Evolutionary conservation across 23 tunicate species (phyloP), one percentile per base, ranked within the genome.

Genomic region (Phallusia fumigata): DNA sequence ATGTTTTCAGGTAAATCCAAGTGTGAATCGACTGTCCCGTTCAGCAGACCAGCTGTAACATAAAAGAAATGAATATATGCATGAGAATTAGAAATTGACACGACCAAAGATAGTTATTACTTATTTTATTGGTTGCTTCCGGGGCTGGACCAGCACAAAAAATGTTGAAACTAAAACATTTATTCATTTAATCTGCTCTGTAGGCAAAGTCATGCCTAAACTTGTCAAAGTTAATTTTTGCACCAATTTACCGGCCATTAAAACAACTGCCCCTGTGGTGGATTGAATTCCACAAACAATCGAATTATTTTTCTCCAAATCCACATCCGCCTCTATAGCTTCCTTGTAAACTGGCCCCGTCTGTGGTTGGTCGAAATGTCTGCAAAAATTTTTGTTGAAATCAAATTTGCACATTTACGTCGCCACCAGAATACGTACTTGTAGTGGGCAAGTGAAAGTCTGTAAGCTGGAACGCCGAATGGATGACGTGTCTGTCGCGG

Each of bases 391-490:
- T n/a, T n/a, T n/a, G n/a, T n/a, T n/a, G n/a, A n/a, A n/a, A n/a
- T n/a, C n/a, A n/a, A n/a, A n/a, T 22, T 21, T 58, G 13, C 26
- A 58, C 15, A 21, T 22, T 58, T 58, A 58, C 69, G 69, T 58
- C 69, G 28, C 69, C 3, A 13, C 16, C 13, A 58, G 69, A 58
- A 58, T 6, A 6, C 28, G 69, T 16, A 58, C 69, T 24, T 58
- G 31, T 30, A 19, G 47, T 83, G 79, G 28, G 80, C 80, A 13
- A 73, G 73, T 12, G 86, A 35, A 32, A 83, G 64, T 16, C 80
- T 79, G 49, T 83, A 75, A 28, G 49, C 40, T 19, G 74, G 86
- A 26, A 83, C 65, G 21, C 72, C 80, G 47, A 52, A 83, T 15
- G 86, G 80, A 6, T 74, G 19, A 31, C 31, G 36, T 31, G 79